Evolutionary conservation across 2,113 vertebrate genomes (phyloP).

Genomic region (Centropus bengalensis): DNA sequence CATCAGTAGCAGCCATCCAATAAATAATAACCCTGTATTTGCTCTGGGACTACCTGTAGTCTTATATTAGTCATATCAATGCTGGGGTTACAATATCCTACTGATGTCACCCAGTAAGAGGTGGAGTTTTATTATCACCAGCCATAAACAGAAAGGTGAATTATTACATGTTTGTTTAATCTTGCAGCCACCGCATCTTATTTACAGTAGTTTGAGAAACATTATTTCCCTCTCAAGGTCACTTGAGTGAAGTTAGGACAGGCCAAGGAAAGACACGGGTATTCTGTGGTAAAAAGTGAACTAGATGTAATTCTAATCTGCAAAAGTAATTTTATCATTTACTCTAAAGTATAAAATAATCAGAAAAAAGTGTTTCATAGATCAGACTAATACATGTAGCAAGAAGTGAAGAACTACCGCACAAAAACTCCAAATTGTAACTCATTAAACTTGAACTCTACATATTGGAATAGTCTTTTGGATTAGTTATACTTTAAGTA

Average conservation of each 20-base stretch:
- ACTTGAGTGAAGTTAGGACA: neutral
- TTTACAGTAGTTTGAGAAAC: slow-evolving; percentile 3
- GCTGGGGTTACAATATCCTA: neutral
- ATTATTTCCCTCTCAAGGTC: slow-evolving; percentile 13
- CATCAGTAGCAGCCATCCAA: neutral
- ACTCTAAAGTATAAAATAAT: neutral
- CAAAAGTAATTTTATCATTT: neutral
- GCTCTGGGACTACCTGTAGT: neutral
- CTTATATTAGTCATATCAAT: slow-evolving; percentile 19
- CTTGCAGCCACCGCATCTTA: neutral
- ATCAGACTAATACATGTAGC: neutral
- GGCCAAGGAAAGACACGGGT: neutral
- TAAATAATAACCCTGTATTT: neutral
- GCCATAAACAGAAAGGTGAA: slow-evolving; percentile 37
- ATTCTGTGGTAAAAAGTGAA: neutral
- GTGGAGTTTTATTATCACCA: slow-evolving; percentile 12
- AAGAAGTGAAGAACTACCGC: neutral
- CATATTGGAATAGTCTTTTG: neutral
- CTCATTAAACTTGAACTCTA: neutral
- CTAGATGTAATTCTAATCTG: neutral
- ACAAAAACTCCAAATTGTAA: neutral
- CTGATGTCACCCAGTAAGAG: slow-evolving; percentile 19
- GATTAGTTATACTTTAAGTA: neutral
- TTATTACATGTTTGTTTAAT: slow-evolving; percentile 31
- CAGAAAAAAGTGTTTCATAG: neutral